Conservation (phyloP, 2,113 vertebrate genomes). For the Oriolus oriolus region DNA sequence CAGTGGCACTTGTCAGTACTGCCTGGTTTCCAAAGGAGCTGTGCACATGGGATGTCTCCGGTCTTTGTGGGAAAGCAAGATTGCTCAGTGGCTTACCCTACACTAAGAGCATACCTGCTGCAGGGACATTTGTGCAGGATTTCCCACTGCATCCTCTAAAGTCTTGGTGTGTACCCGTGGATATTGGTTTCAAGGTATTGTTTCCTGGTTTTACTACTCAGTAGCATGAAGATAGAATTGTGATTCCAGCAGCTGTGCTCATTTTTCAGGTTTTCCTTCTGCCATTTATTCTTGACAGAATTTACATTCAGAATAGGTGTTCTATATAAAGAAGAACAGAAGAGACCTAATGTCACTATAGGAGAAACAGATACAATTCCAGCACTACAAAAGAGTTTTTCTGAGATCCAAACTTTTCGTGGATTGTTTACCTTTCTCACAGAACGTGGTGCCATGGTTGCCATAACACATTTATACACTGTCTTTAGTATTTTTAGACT, state of each 20-base stretch:
- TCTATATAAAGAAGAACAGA: not conserved
- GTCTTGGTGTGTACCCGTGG: not conserved
- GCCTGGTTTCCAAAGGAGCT: not conserved
- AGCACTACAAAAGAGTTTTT: not conserved
- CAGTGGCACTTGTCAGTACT: not conserved
- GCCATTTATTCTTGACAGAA: not conserved
- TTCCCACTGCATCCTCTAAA: not conserved
- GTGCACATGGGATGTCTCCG: not conserved
- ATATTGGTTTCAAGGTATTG: not conserved
- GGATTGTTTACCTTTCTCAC: not conserved
- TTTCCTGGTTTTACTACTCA: not conserved
- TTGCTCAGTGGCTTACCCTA: not conserved
- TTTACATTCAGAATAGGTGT: not conserved
- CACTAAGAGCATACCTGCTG: fast-evolving
- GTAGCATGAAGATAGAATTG: not conserved
- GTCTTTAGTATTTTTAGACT: not conserved
- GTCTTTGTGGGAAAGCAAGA: not conserved
- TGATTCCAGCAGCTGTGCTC: not conserved
- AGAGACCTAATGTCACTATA: not conserved
- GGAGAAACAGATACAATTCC: not conserved
- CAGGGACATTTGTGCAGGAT: not conserved
- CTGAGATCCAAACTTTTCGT: not conserved
- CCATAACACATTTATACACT: not conserved
- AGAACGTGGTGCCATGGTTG: not conserved
- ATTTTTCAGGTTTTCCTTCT: not conserved